Conservation (phyloP, 1,140 invertebrate genomes). For the Ptiloglossa arizonensis region DNA sequence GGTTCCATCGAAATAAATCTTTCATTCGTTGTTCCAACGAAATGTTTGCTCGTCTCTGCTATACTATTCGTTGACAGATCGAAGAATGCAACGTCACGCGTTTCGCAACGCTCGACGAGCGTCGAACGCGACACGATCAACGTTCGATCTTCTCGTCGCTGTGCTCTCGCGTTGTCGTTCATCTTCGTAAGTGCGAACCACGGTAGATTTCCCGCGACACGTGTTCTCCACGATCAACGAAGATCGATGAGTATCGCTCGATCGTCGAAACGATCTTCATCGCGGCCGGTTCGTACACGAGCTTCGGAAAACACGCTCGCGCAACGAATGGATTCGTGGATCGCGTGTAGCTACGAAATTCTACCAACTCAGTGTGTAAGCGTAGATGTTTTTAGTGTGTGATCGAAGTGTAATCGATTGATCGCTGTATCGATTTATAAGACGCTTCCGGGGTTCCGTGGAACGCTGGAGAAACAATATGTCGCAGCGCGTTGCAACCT, state of each 20-base stretch:
- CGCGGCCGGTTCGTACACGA: too few species aligned
- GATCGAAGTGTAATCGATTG: constrained; percentile 51
- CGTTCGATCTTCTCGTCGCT: constrained; percentile 24
- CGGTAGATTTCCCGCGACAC: neutral
- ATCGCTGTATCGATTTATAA: constrained; percentile 37
- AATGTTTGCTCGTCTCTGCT: too few species aligned
- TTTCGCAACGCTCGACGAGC: constrained; percentile 3
- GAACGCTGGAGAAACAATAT: constrained; percentile 17
- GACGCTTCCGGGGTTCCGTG: neutral
- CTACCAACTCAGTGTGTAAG: constrained; percentile 53
- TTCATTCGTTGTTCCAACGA: too few species aligned
- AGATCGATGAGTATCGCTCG: too few species aligned
- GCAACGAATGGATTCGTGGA: neutral
- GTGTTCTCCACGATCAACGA: neutral
- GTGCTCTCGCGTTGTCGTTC: constrained; percentile 42
- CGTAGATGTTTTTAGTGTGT: constrained; percentile 55
- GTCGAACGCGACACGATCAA: constrained; percentile 35
- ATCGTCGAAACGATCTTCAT: too few species aligned
- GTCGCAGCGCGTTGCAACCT: constrained; percentile 16
- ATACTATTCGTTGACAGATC: too few species aligned
- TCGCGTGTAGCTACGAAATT: constrained; percentile 34
- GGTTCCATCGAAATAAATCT: neutral
- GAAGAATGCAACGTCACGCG: neutral
- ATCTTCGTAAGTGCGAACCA: constrained; percentile 33
- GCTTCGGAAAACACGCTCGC: too few species aligned